Evolutionary conservation across 2,113 vertebrate species (phyloP), one percentile per base, ranked within the genome.

Genomic region (Fregetta grallaria): DNA sequence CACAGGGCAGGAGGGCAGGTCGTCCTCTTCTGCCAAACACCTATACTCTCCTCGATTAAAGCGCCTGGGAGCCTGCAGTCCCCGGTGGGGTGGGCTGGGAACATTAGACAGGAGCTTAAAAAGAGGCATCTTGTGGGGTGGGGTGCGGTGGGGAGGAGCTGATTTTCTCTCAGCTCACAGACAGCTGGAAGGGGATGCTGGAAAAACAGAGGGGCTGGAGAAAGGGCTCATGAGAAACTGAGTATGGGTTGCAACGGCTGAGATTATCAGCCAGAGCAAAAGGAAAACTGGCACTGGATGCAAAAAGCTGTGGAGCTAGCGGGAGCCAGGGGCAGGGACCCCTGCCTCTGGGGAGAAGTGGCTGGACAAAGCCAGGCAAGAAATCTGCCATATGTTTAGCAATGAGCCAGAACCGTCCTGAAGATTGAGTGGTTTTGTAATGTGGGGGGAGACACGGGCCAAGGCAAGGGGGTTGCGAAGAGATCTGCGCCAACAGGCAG

Each of bases 171-270:
- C 53, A 12, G 36, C n/a, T 77, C 47, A 4, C 12, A 67, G 63
- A n/a, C 42, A 66, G 53, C 59, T 91, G 91, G 89, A 96, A 94
- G 22, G 7, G n/a, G 52, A 63, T 84, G 42, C 50, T 94, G 91
- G 86, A 89, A 96, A 96, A 92, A 53, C 67, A 90, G 91, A 91
- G 76, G 40, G 55, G 29, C 52, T 84, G 76, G 67, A 92, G 68
- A 59, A 91, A 91, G 29, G 18, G 44, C 14, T 91, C 19, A 22
- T 45, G 68, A 86, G 89, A 89, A 85, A 45, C 59, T 30, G 42
- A 79, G 10, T 30, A 34, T 3, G 1, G 13, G 7, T 65, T 90
- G 66, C 66, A 79, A 13, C 20, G 66, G 17, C 59, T 93, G 81
- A 61, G 38, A 34, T 85, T 61, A 70, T 88, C 88, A 94, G 94